A percentile compares a stretch with the other conserved stretches of the same genome.
Evolutionary conservation across 2,113 vertebrate genomes (phyloP).

Genomic region (Oncorhynchus keta): DNA sequence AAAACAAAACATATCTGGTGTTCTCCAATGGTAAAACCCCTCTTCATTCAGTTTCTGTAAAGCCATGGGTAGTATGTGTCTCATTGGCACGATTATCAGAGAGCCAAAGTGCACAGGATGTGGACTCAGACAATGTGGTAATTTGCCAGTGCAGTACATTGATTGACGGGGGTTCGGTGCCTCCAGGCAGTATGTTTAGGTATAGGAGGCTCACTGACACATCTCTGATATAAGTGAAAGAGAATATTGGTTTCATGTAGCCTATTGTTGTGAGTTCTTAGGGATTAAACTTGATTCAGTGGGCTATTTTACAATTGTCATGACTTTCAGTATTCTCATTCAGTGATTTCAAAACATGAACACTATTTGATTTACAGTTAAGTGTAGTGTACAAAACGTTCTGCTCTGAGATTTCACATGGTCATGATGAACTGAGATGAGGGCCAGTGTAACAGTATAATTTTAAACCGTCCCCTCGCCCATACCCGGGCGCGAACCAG

Average conservation of each 20-base stretch:
- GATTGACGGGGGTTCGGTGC: background rate
- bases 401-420: background rate
- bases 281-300: background rate
- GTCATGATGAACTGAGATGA: background rate
- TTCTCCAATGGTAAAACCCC: background rate
- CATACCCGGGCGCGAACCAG: no score
- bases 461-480: no score
- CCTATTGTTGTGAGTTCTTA: background rate
- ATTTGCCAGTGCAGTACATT: conserved; percentile 1
- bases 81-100: background rate
- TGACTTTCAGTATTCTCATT: background rate
- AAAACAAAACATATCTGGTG: background rate
- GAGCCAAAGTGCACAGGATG: background rate
- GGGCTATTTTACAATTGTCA: background rate
- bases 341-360: background rate
- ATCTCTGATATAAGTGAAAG: background rate
- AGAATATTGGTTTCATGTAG: background rate
- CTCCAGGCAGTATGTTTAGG: background rate
- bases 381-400: background rate
- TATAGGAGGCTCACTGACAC: background rate
- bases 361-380: background rate
- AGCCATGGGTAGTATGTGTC: background rate
- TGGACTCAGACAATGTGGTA: background rate
- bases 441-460: no score
- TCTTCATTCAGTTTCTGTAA: background rate